Evolutionary conservation across 2,113 vertebrate species (phyloP).

Genomic region (Scytalopus superciliaris): DNA sequence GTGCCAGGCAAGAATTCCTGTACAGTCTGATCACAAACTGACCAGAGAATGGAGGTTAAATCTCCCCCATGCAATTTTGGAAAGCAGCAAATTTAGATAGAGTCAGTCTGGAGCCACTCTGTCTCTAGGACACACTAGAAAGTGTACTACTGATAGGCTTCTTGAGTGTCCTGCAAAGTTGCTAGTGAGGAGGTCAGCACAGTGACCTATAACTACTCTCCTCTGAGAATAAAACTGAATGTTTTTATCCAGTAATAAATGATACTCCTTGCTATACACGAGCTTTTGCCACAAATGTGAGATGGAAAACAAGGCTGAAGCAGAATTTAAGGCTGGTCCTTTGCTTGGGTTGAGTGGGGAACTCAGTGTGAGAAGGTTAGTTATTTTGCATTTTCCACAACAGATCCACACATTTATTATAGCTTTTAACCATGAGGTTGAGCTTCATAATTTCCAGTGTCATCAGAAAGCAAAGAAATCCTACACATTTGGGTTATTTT

Average conservation of each 20-base stretch:
- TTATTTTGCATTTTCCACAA: neutral
- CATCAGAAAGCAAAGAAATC: constrained; percentile 5
- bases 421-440: neutral
- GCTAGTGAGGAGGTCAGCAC: neutral
- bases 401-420: neutral
- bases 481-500: neutral
- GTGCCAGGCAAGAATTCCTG: neutral
- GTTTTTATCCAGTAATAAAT: neutral
- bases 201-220: neutral
- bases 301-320: neutral
- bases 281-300: neutral
- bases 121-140: neutral
- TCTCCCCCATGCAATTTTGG: neutral
- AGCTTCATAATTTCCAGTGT: neutral
- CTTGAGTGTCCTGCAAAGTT: neutral
- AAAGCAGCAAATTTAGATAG: neutral
- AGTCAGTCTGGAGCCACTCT: neutral
- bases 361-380: neutral
- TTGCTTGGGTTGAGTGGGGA: neutral
- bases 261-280: neutral
- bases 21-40: fast-evolving
- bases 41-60: neutral
- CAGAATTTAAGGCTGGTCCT: neutral
- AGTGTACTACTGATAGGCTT: neutral
- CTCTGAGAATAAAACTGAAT: neutral